Evolutionary conservation across 1,140 invertebrate species (phyloP).

Genomic region (Drosophila bifasciata): DNA sequence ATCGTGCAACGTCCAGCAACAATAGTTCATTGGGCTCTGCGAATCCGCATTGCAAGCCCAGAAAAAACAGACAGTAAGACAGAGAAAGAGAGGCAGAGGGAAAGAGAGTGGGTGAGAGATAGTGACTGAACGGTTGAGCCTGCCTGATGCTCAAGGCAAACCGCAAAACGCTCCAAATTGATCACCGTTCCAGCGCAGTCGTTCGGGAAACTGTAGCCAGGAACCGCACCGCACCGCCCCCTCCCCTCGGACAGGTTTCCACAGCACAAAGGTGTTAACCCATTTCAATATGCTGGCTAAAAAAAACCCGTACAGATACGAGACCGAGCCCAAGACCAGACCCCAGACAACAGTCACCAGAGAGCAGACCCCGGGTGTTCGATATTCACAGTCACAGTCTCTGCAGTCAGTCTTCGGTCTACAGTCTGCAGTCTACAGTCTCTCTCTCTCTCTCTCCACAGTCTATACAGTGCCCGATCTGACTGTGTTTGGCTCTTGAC

Average conservation of each 20-base stretch:
- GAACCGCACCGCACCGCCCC: slow-evolving; percentile 22
- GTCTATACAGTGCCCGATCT: neutral
- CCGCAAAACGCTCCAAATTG: slow-evolving; percentile 44
- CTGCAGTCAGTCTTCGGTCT: neutral
- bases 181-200: slow-evolving; percentile 4
- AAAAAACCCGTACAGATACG: slow-evolving; percentile 42
- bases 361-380: neutral
- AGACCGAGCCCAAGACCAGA: neutral
- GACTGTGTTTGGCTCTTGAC: slow-evolving; percentile 65
- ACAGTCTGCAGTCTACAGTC: neutral
- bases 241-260: slow-evolving; percentile 66
- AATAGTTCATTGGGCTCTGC: slow-evolving; percentile 81
- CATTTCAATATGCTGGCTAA: slow-evolving; percentile 57
- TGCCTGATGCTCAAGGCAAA: slow-evolving; percentile 68
- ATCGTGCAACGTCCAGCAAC: slow-evolving; percentile 57
- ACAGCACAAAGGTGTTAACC: slow-evolving; percentile 73
- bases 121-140: slow-evolving; percentile 3
- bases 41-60: slow-evolving; percentile 76
- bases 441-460: too few species aligned
- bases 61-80: too few species aligned
- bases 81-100: neutral
- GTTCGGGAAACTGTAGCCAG: slow-evolving; percentile 51
- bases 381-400: slow-evolving; percentile 9
- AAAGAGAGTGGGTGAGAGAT: slow-evolving; percentile 11
- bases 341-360: too few species aligned